Conservation (phyloP, 2,113 vertebrate genomes). For the Vulpes lagopus region DNA sequence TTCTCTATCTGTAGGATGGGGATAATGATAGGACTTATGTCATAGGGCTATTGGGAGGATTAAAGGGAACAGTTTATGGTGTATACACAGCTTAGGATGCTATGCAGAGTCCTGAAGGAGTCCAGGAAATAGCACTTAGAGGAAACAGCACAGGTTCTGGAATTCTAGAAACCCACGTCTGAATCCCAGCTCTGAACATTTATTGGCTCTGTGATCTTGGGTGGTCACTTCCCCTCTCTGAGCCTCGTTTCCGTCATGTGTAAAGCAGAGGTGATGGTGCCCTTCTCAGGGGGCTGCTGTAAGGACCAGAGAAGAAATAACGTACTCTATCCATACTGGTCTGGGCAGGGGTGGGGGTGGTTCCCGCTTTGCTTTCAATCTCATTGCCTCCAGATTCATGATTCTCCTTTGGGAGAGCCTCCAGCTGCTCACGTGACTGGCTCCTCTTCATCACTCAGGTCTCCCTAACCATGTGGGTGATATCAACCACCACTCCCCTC, state of each 20-base stretch:
- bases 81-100: too few relatives aligned
- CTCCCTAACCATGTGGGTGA: not conserved
- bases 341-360: not conserved
- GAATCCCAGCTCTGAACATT: not conserved
- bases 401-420: not conserved
- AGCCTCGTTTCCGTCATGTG: not conserved
- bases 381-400: not conserved
- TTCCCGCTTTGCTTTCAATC: not conserved
- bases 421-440: not conserved
- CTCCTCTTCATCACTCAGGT: not conserved
- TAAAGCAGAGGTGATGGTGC: not conserved
- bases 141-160: not conserved
- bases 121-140: not conserved
- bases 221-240: not conserved
- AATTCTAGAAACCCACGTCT: not conserved
- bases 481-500: not conserved
- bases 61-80: too few relatives aligned
- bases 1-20: not conserved
- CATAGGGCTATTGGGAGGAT: not conserved
- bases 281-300: not conserved
- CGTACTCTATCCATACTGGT: rapidly evolving
- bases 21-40: not conserved
- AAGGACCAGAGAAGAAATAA: not conserved
- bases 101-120: not conserved
- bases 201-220: not conserved